Evolutionary conservation across 2,888 invertebrate genomes (phyloP), one percentile per base, ranked within the genome.

Genomic region (Ophion slaviceki): DNA sequence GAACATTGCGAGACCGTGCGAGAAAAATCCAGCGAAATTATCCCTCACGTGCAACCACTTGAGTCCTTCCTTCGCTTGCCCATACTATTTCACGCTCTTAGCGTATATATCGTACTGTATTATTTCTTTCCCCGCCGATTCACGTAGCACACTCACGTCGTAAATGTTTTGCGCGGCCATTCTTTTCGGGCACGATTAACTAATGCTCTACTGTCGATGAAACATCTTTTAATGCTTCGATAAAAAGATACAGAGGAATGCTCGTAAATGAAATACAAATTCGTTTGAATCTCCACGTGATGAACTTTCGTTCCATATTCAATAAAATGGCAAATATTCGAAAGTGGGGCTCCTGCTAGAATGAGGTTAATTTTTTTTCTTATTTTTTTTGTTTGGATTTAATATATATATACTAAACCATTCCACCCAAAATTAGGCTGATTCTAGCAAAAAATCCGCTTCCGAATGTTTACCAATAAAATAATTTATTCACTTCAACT

Each of bases 21-120:
- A 86, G 83, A 61, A 86, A 86, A 86, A 74, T 83, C 81, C 68
- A 64, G 86, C 83, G 68, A 83, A 86, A 82, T 86, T 77, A 78
- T 80, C 70, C 83, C 86, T 83, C 86, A 86, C 83, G 86, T 86
- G 86, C 86, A 86, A 83, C 83, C 86, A 86, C 86, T 86, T 81
- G 86, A 83, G 80, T 80, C 83, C 86, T 86, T 83, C 76, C 62
- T 36, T 83, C 68, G 79, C 59, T 83, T 80, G 76, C 72, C 76
- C 80, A 80, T 75, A 45, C 45, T 36, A 76, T 76, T 80, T 82
- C 85, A 82, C 80, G 79, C 85, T 82, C 80, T 76, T 67, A 40
- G 76, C 79, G 71, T 75, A 70, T 75, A 70, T 78, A 70, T 85
- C 76, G 53, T 72, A 66, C 24, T 32, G 32, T 32, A 64, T 57